Conservation (phyloP, 2,113 vertebrate genomes). For the Egretta garzetta region DNA sequence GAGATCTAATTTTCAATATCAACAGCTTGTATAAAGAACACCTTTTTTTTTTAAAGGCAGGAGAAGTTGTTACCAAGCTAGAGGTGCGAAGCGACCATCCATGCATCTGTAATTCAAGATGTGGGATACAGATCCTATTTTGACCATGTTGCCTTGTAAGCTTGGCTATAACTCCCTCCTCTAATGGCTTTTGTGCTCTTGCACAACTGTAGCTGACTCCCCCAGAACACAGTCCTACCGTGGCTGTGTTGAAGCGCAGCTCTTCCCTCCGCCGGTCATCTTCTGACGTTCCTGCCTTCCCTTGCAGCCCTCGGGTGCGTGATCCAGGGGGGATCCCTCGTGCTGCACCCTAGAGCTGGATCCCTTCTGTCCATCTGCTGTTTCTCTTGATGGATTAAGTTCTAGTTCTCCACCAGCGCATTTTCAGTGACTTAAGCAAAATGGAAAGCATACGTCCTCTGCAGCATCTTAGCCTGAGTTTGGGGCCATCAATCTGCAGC, state of each 20-base stretch:
- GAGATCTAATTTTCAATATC: not conserved
- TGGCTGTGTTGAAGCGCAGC: not conserved
- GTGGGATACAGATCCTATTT: not conserved
- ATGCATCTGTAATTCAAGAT: not conserved
- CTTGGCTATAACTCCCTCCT: not conserved
- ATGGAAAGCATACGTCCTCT: rapidly evolving
- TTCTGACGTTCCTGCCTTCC: not conserved
- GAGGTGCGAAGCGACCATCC: not conserved
- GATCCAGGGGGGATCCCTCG: not conserved
- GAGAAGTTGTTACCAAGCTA: not conserved
- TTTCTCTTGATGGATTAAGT: not conserved
- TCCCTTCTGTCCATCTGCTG: not conserved
- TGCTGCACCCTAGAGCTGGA: not conserved
- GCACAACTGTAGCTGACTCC: not conserved
- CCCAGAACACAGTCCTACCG: rapidly evolving
- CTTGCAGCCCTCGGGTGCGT: not conserved
- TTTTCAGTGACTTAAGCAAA: not conserved
- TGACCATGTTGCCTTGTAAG: not conserved
- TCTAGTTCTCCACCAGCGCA: too few relatives aligned
- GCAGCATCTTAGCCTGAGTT: too few relatives aligned
- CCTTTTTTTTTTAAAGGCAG: not conserved
- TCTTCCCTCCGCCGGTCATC: not conserved
- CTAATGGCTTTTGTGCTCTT: not conserved
- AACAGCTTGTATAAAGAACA: not conserved
- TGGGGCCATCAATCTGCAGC: not conserved